phyloP scores from a whole-genome alignment of 92 coral and sea anemone genomes.

The Palythoa grandiflora region DNA sequence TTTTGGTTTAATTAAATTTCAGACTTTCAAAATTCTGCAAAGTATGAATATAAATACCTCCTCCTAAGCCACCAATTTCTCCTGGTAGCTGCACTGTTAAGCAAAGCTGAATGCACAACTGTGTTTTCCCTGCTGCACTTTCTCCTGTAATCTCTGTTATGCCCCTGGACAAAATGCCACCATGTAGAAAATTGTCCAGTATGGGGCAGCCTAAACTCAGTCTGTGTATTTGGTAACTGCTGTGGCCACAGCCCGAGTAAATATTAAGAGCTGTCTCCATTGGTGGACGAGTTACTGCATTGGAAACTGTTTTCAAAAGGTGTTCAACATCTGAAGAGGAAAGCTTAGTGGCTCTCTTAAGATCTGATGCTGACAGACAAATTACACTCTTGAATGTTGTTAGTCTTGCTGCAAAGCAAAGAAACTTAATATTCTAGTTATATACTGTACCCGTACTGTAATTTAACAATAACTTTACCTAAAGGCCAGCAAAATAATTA shows the following conservation, averaged over 20 bases:
- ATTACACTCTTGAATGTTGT: conserved; percentile 69
- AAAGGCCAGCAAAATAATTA: too few species aligned
- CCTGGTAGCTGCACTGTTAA: conserved; percentile 89
- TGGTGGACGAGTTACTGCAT: conserved; percentile 71
- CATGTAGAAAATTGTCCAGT: conserved; percentile 72
- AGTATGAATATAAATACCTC: conserved; percentile 61
- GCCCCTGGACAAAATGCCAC: conserved; percentile 85
- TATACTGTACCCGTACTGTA: too few species aligned
- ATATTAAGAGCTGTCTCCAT: conserved; percentile 83
- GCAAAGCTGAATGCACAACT: conserved; percentile 90
- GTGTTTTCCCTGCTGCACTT: conserved; percentile 96
- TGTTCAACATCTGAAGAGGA: conserved; percentile 74
- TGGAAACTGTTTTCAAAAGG: conserved; percentile 78
- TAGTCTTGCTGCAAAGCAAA: conserved; percentile 59
- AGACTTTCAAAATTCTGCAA: too few species aligned
- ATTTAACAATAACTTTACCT: background rate
- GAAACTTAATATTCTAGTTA: background rate
- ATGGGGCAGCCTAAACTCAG: conserved; percentile 85
- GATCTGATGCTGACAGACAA: conserved; percentile 87
- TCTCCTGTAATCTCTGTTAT: conserved; percentile 94
- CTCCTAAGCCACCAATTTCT: conserved; percentile 80
- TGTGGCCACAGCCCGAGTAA: conserved; percentile 42
- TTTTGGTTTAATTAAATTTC: too few species aligned
- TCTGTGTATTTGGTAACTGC: conserved; percentile 36
- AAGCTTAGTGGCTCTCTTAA: conserved; percentile 84